Evolutionary conservation across 2,113 vertebrate genomes (phyloP).

Genomic region (Mobula birostris): DNA sequence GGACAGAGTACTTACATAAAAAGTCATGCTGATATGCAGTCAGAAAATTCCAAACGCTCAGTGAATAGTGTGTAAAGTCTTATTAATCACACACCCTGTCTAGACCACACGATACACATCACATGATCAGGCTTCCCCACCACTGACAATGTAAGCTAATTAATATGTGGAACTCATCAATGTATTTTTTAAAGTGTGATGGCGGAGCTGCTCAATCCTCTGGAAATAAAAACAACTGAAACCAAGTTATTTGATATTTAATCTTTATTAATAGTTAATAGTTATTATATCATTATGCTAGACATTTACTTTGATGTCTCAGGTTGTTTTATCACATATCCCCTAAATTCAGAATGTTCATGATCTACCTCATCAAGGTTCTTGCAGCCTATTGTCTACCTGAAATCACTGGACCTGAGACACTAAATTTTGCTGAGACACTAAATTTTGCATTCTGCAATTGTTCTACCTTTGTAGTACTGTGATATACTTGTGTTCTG

Average conservation of each 20-base stretch:
- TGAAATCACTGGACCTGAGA: too few species aligned
- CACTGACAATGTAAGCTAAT: not conserved
- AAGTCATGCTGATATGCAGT: not conserved
- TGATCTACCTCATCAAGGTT: too few species aligned
- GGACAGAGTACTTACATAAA: not conserved
- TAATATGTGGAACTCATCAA: not conserved
- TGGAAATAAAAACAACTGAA: not conserved
- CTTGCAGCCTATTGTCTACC: too few species aligned
- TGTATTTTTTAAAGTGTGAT: not conserved
- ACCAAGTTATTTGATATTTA: not conserved
- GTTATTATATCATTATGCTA: not conserved
- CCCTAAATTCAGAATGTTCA: not conserved
- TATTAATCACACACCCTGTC: not conserved
- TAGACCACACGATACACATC: not conserved
- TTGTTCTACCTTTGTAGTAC: too few species aligned
- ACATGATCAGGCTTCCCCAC: not conserved
- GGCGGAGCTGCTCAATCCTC: not conserved
- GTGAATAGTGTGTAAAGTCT: constrained; percentile 3
- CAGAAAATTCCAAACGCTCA: not conserved
- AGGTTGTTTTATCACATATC: not conserved
- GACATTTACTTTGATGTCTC: not conserved
- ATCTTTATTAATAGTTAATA: not conserved
- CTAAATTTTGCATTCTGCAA: too few species aligned
- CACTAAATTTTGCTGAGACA: too few species aligned
- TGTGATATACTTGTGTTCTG: too few species aligned